phyloP scores from a whole-genome alignment of 1,140 invertebrate species.

The Platyscapa corneri region DNA sequence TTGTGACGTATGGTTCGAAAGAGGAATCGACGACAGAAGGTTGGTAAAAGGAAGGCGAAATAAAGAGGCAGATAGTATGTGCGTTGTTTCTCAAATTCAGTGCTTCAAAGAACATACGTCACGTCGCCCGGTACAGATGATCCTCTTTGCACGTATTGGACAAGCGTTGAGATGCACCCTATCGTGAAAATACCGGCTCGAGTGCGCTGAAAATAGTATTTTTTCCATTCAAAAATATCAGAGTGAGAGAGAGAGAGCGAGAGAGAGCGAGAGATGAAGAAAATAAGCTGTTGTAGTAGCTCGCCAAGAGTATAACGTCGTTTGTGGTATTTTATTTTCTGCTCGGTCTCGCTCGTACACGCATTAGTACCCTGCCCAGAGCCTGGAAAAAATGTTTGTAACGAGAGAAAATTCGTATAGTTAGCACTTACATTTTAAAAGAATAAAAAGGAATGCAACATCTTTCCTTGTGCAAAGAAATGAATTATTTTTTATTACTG shows the following conservation, averaged over 20 bases:
- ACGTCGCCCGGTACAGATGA: neutral
- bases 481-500: slow-evolving; percentile 37
- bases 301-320: neutral
- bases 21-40: neutral
- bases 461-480: neutral
- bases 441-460: neutral
- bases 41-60: neutral
- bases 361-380: neutral
- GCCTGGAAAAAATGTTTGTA: slow-evolving; percentile 46
- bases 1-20: neutral
- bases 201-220: neutral
- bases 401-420: slow-evolving; percentile 37
- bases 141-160: slow-evolving; percentile 47
- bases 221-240: slow-evolving; percentile 27
- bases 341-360: neutral
- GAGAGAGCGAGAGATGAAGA: neutral
- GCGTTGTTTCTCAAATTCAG: slow-evolving; percentile 43
- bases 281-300: slow-evolving; percentile 16
- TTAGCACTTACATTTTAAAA: slow-evolving; percentile 31
- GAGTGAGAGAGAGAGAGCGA: neutral
- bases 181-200: slow-evolving; percentile 35
- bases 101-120: slow-evolving; percentile 39
- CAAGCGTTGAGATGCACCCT: slow-evolving; percentile 39
- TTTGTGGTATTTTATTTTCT: slow-evolving; percentile 44
- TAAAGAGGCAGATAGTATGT: neutral